Percentiles rank a stretch among this genome's conserved stretches.
These are phyloP conservation scores for Lordiphosa clarofinis DNA, from an alignment of 1,140 invertebrate species.

Conservation along the genomic window DNA sequence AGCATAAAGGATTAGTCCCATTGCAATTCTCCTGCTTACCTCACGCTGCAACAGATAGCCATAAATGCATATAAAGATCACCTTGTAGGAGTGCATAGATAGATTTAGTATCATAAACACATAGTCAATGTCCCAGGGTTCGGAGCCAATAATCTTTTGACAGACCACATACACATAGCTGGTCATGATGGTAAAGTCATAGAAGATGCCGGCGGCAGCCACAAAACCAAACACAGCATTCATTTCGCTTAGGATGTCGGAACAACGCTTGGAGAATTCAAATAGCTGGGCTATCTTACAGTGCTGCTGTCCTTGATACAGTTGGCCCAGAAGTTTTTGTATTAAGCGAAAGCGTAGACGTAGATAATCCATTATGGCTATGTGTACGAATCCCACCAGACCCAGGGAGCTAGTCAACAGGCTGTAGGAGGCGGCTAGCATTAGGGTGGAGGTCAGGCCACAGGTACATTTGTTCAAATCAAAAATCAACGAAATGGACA, in stretches of 20 bases:
- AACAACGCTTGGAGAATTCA: constrained; percentile 39
- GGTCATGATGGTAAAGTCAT: constrained; percentile 67
- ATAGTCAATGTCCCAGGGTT: constrained; percentile 41
- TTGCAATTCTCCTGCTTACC: constrained; percentile 24
- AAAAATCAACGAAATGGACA: constrained; percentile 46
- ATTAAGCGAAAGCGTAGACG: constrained; percentile 56
- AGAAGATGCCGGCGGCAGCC: constrained; percentile 50
- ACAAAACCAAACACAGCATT: constrained; percentile 50
- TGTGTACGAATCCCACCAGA: constrained; percentile 48
- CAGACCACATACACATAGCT: constrained; percentile 59
- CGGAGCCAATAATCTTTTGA: constrained; percentile 46
- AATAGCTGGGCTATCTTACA: constrained; percentile 31
- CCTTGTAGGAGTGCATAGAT: constrained; percentile 53
- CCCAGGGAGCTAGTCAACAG: constrained; percentile 44
- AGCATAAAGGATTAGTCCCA: background rate
- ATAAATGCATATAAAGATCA: constrained; percentile 49
- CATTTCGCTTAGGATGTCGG: constrained; percentile 30
- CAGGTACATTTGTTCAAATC: constrained; percentile 44
- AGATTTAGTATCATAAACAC: constrained; percentile 49
- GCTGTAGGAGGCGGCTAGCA: constrained; percentile 47
- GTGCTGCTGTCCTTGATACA: constrained; percentile 11
- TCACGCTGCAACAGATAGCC: constrained; percentile 54
- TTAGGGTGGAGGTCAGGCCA: constrained; percentile 44
- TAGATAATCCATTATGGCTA: constrained; percentile 60
- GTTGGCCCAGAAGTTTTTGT: constrained; percentile 41